These are phyloP conservation scores for Lota lota DNA, from an alignment of 2,113 vertebrate genomes.

Conservation along the genomic window DNA sequence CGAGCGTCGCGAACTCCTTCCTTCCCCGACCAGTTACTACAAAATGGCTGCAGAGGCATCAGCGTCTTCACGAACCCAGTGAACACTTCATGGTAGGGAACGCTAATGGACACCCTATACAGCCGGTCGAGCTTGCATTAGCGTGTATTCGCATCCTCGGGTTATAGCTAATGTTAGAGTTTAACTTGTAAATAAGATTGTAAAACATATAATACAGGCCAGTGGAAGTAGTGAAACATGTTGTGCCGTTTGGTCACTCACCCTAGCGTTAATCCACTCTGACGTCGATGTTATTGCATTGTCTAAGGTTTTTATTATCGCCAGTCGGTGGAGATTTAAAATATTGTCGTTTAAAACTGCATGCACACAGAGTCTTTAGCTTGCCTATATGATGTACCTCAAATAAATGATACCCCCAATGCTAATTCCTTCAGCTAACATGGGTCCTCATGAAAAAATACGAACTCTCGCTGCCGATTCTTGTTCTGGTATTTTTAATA, in stretches of 20 bases:
- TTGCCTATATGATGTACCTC: too few species aligned
- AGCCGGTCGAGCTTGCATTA: background rate
- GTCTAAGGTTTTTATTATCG: background rate
- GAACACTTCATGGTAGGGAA: conserved; percentile 68
- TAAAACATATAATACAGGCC: too few species aligned
- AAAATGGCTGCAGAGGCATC: conserved; percentile 90
- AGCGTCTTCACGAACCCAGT: conserved; percentile 69
- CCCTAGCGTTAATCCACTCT: conserved; percentile 46
- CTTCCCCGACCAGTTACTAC: conserved; percentile 87
- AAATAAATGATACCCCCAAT: too few species aligned
- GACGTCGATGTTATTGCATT: conserved; percentile 37
- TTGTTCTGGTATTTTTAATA: too few species aligned
- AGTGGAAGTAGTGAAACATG: background rate
- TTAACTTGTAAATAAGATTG: too few species aligned
- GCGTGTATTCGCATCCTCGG: background rate
- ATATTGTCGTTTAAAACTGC: background rate
- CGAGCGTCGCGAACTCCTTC: conserved; percentile 64
- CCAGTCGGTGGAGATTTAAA: background rate
- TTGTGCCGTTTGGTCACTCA: conserved; percentile 5
- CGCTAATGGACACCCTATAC: conserved; percentile 1
- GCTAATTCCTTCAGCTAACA: too few species aligned
- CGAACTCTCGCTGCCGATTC: too few species aligned
- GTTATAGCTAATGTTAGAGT: conserved; percentile 16
- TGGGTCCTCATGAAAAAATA: too few species aligned
- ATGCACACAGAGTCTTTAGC: too few species aligned